These are phyloP conservation scores for Acomys russatus DNA, from an alignment of 2,797 vertebrate species.

Conservation along the genomic window DNA sequence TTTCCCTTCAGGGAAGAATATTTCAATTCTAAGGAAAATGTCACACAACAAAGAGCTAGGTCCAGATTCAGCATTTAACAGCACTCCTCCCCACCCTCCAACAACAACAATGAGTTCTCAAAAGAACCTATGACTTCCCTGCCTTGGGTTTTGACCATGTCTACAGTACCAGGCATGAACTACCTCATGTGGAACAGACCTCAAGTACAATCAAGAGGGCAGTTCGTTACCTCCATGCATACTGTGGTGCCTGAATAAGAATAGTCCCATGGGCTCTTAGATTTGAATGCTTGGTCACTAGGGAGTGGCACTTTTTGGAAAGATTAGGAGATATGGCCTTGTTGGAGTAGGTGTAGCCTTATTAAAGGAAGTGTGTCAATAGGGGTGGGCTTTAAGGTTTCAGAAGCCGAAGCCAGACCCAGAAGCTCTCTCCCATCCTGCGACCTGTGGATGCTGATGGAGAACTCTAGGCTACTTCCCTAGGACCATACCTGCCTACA, in stretches of 20 bases:
- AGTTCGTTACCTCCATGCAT: not conserved
- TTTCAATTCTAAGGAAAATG: not conserved
- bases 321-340: not conserved
- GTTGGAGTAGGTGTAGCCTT: not conserved
- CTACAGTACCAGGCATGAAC: not conserved
- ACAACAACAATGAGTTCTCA: not conserved
- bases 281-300: not conserved
- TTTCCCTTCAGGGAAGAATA: not conserved
- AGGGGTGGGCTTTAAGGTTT: not conserved
- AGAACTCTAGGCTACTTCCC: not conserved
- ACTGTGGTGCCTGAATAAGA: not conserved
- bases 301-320: not conserved
- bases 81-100: not conserved
- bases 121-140: not conserved
- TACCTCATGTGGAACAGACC: not conserved
- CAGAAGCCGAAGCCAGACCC: not conserved
- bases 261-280: not conserved
- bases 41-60: not conserved
- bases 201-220: not conserved
- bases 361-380: not conserved
- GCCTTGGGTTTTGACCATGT: not conserved
- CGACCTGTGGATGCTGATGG: not conserved
- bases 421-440: not conserved
- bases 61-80: no score
- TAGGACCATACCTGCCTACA: not conserved